These are phyloP conservation scores for Semibalanus balanoides DNA, from an alignment of 1,140 invertebrate genomes.

Conservation along the genomic window DNA sequence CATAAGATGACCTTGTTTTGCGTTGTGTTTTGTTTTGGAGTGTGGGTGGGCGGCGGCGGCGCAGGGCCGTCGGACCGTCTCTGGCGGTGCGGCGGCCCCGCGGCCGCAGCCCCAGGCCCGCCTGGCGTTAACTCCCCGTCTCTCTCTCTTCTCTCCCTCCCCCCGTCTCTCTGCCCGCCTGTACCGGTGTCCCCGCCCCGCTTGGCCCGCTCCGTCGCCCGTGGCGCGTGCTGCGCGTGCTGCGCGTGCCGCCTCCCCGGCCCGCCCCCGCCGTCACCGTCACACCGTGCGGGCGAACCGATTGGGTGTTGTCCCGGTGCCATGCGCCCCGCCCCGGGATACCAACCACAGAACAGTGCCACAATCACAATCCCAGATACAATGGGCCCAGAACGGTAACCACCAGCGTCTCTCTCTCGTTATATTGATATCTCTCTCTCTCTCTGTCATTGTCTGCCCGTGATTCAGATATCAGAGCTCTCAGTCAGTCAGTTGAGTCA, in stretches of 20 bases:
- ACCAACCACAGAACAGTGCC: constrained; percentile 1
- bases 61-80: no score
- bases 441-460: no score
- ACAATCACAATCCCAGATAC: neutral
- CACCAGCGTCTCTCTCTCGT: neutral
- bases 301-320: neutral
- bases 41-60: neutral
- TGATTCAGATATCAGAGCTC: no score
- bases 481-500: neutral
- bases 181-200: neutral
- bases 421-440: no score
- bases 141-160: neutral
- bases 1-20: neutral
- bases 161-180: neutral
- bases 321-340: neutral
- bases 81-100: no score
- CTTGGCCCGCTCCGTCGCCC: neutral
- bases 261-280: neutral
- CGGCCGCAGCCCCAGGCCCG: no score
- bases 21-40: neutral
- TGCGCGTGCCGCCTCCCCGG: neutral
- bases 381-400: constrained; percentile 3
- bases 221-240: no score
- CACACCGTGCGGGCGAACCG: neutral
- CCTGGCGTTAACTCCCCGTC: neutral